Conservation (phyloP, 2,113 vertebrate species). For the Strigops habroptila region DNA sequence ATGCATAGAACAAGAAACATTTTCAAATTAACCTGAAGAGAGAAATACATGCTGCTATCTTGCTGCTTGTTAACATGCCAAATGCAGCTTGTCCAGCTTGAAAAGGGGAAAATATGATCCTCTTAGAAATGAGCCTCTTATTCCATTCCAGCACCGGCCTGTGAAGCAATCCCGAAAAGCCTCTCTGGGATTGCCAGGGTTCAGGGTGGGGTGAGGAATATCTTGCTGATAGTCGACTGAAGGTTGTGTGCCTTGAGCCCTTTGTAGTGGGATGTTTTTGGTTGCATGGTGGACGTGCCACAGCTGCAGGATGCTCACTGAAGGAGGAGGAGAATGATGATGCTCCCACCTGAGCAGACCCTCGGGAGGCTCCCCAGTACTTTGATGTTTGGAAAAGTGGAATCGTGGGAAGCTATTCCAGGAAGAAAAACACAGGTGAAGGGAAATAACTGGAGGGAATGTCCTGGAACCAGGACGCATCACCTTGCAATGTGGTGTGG, state of each 20-base stretch:
- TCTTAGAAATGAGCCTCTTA: background rate
- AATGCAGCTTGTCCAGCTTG: background rate
- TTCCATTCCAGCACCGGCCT: background rate
- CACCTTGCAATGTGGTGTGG: rapidly evolving
- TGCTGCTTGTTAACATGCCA: background rate
- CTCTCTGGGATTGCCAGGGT: background rate
- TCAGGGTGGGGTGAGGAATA: background rate
- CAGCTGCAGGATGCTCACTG: background rate
- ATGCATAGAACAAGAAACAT: background rate
- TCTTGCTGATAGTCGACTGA: background rate
- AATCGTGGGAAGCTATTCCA: background rate
- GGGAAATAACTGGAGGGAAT: background rate
- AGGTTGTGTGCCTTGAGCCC: rapidly evolving
- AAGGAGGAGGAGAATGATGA: background rate
- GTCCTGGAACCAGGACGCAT: background rate
- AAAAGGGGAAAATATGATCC: background rate
- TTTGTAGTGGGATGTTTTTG: background rate
- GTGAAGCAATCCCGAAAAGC: background rate
- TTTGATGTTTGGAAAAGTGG: background rate
- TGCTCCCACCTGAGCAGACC: background rate
- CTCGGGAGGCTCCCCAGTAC: background rate
- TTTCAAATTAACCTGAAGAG: background rate
- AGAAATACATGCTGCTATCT: background rate
- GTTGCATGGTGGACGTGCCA: background rate
- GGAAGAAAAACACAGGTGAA: background rate